Evolutionary conservation across 2,113 vertebrate species (phyloP), one percentile per base, ranked within the genome.

Genomic region (Urocitellus parryii): DNA sequence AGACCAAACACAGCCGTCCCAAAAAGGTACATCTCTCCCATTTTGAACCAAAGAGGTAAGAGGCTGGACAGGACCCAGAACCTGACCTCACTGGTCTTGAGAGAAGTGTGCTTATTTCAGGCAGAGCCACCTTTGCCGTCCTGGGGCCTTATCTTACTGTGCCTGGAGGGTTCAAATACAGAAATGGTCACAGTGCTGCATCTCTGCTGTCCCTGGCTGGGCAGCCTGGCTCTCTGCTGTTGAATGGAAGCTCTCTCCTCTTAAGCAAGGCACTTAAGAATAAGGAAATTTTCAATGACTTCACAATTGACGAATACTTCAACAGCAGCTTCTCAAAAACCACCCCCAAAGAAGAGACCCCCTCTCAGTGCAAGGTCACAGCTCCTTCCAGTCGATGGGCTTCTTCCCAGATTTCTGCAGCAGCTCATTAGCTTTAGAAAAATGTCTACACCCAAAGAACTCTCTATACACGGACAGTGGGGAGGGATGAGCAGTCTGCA

Each of bases 381-480:
- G 99, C 0, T 98, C 98, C 70, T 97, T 98, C 99, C 99, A 99
- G 98, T 99, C 96, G 0, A 99, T 98, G 20, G 99, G 99, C 42
- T 98, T 97, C 98, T 99, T 99, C 90, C 99, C 99, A 0, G 99
- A 98, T 81, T 99, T 99, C 96, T 94, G 93, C 12, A 99, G 98
- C 95, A 99, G 95, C 80, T 99, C 99, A 0, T 99, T 99, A 1
- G 99, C 99, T 96, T 99, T 99, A 0, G 99, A 99, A 98, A 99
- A 99, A 94, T 99, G 99, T 9, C 82, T 98, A 80, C 99, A 99
- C 25, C 99, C 99, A 0, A 99, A 99, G 97, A 99, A 99, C 0
- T 99, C 99, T 67, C 99, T 98, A 95, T 99, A 99, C 88, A 98
- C 99, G 0, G 99, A 99, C 51, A 99, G 51, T 0, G 99, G 99